Evolutionary conservation across 2,888 invertebrate genomes (phyloP), one percentile per base, ranked within the genome.

Genomic region (Campoplex capitator): DNA sequence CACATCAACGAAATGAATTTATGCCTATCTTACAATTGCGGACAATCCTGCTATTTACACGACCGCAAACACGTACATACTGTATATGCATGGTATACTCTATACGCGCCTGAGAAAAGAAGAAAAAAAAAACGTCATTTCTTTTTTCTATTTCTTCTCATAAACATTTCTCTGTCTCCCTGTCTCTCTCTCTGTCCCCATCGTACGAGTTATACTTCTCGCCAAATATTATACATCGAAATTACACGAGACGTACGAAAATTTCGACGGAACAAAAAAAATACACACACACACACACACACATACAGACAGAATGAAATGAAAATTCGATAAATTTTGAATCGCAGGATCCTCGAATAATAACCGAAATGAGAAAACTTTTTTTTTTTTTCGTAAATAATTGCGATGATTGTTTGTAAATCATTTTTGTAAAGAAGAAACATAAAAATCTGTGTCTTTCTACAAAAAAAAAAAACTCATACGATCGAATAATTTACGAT

Each of bases 81-180:
- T 35, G 51, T 23, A 38, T 79, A 84, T 78, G 3, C 9, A 32
- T 62, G 1, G 2, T 38, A 62, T 16, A 32, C 62, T 11, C 11
- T 32, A 32, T 90, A 91, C 91, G 91, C 92, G 92, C 91, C 90
- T 88, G 89, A 88, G 91, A 23, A 23, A 23, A 23, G 23, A 23
- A 23, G 88, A 88, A 87, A 76, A 45, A 74, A 74, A 74, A 56
- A 38, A 4, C 38, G 38, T 16, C 23, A 88, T 80, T 77, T 84
- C 35, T 84, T 88, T 88, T 87, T 28, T 16, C 42, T 75, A 70
- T 84, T 85, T 89, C 38, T 88, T 87, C 79, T 54, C 77, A 82
- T 77, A 76, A 28, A 45, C 45, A 54, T 32, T 56, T n/a, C 68
- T 83, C 82, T 42, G 71, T 75, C 80, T 84, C 81, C 45, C 42